A percentile compares a stretch with the other conserved stretches of the same genome.
Evolutionary conservation across 1,140 invertebrate genomes (phyloP).

Genomic region (Drosophila dunni): DNA sequence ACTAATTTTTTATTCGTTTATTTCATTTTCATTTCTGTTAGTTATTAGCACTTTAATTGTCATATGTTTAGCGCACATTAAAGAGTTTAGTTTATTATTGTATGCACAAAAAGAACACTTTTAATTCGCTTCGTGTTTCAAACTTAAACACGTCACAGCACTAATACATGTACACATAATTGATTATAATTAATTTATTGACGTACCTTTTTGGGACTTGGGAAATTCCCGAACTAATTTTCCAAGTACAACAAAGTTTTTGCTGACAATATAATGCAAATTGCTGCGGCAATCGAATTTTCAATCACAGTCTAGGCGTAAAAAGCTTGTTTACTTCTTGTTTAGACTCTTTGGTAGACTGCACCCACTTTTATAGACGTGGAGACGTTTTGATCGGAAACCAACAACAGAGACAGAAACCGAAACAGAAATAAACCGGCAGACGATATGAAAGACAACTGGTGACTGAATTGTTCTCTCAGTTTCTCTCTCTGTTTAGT

Average conservation of each 20-base stretch:
- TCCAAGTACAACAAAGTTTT: conserved; percentile 16
- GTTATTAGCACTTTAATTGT: conserved; percentile 68
- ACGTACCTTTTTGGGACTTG: conserved; percentile 45
- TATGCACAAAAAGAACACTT: conserved; percentile 7
- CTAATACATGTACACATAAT: neutral
- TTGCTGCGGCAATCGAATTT: conserved; percentile 6
- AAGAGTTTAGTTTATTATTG: conserved; percentile 11
- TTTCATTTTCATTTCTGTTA: conserved; percentile 9
- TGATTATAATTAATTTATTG: conserved; percentile 35
- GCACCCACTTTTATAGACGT: neutral
- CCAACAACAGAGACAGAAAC: conserved; percentile 2
- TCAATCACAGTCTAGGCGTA: neutral
- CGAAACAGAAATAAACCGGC: conserved; percentile 33
- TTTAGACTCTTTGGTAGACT: conserved; percentile 3
- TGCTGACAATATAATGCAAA: neutral
- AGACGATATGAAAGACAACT: conserved; percentile 42
- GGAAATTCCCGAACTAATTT: conserved; percentile 42
- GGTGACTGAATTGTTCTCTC: conserved; percentile 47
- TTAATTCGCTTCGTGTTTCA: conserved; percentile 8
- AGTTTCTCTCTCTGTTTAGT: conserved; percentile 48
- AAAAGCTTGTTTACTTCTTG: neutral
- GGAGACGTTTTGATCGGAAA: conserved; percentile 43
- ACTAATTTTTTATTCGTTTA: conserved; percentile 10
- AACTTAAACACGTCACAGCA: conserved; percentile 11
- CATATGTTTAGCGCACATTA: conserved; percentile 56